Base-by-base conservation (phyloP, 2,888 invertebrate species). In the Euplexia lucipara region DNA sequence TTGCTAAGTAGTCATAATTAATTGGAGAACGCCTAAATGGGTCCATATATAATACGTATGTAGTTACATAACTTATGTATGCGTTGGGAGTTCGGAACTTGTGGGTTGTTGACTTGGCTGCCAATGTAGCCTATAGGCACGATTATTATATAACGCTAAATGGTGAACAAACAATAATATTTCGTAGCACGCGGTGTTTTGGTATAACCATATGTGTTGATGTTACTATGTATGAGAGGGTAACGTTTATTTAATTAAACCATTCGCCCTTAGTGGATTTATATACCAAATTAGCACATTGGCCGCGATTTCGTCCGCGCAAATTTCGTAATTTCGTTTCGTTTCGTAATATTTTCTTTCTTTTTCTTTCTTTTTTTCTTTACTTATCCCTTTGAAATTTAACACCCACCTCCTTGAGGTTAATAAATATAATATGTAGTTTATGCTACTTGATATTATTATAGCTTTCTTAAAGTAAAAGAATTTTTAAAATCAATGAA, bases 41-140 rank as follows among this genome's bases (percentile, higher is more conserved):
- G 3, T 39, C 20, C 35, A 12, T 37, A 16, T 3, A 58, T 65
- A 37, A 39, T 42, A 44, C 30, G 10, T 10, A 41, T 10, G 35
- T 52, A 22, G n/a, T 42, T 34, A 18, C 18, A 37, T 52, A 53
- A 32, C 6, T 30, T 39, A 42, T 32, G 16, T 44, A 22, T 48
- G 30, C 1, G 35, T 62, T 20, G 12, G 7, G n/a, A 14, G 18
- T 53, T 42, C 18, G 14, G 16, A 32, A 34, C 16, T 9, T 14
- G n/a, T 20, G 6, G 26, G 45, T 14, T 60, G 26, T 52, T 70
- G 6, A 52, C 12, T 70, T 52, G 12, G 39, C 22, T 42, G n/a
- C 37, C n/a, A 14, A 32, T 51, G 12, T 53, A 6, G 32, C 26
- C 26, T 22, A 18, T 12, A n/a, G 30, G 22, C 18, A 20, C 12